Percentiles rank a stretch among this genome's conserved stretches.
These are phyloP conservation scores for Drosophila crucigera DNA, from an alignment of 2,888 invertebrate genomes.

Conservation along the genomic window DNA sequence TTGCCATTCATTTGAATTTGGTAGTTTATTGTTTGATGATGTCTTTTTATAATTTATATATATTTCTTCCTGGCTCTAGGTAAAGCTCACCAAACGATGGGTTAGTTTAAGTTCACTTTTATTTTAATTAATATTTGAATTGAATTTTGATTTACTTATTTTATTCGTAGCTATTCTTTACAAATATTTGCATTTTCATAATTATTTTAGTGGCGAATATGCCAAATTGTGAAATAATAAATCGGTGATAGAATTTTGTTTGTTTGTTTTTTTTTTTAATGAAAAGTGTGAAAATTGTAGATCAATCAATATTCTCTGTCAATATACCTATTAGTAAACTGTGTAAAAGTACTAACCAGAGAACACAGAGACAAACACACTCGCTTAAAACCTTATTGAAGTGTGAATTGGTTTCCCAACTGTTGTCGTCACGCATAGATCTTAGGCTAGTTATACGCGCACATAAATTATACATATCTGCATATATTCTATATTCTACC, in stretches of 20 bases:
- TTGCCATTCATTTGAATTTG: neutral
- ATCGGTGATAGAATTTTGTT: neutral
- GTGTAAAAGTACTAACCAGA: neutral
- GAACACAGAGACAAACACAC: slow-evolving; percentile 3
- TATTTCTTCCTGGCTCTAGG: neutral
- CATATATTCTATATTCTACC: slow-evolving; percentile 2
- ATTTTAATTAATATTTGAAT: neutral
- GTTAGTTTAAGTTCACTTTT: neutral
- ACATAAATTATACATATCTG: slow-evolving; percentile 31
- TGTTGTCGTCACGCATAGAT: slow-evolving; percentile 25
- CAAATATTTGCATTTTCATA: neutral
- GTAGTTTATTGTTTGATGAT: neutral
- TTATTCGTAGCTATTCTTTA: neutral
- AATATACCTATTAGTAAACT: neutral
- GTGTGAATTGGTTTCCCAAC: slow-evolving; percentile 35
- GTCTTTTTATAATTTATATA: too few relatives aligned
- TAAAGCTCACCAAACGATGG: neutral
- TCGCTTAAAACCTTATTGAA: slow-evolving; percentile 1
- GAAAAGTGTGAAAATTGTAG: neutral
- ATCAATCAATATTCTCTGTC: neutral
- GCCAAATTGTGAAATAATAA: neutral
- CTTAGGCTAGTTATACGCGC: slow-evolving; percentile 16
- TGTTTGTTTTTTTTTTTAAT: neutral
- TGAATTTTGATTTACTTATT: neutral
- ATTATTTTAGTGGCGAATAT: neutral